phyloP scores from a whole-genome alignment of 2,797 vertebrate genomes.

The Coracias cyanogaster region DNA sequence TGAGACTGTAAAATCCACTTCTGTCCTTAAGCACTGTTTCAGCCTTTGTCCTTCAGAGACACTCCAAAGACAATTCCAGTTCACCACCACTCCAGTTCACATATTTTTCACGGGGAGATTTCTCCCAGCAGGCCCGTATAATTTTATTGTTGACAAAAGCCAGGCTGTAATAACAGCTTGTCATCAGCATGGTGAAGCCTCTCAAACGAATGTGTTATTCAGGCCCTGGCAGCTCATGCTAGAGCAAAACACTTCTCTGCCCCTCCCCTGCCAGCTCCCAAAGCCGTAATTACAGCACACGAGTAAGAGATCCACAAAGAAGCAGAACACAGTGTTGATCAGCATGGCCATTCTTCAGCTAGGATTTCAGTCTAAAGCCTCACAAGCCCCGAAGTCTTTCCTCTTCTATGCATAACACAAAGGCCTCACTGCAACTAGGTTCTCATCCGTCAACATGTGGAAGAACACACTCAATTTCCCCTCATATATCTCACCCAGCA shows the following conservation, averaged over 20 bases:
- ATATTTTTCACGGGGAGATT: background rate
- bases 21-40: background rate
- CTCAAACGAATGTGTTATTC: background rate
- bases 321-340: background rate
- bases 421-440: background rate
- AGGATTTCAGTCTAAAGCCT: background rate
- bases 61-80: background rate
- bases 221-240: conserved; percentile 9
- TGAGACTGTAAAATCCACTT: background rate
- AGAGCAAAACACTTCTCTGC: background rate
- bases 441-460: background rate
- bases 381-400: background rate
- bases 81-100: background rate
- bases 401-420: background rate
- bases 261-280: background rate
- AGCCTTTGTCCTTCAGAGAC: background rate
- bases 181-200: conserved; percentile 39
- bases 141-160: background rate
- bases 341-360: background rate
- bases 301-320: conserved; percentile 49
- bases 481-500: accelerated
- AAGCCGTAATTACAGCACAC: conserved; percentile 54
- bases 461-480: background rate
- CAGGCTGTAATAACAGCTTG: conserved; percentile 41
- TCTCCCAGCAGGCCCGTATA: background rate